Conservation (phyloP, 30 jellyfish, hydroid and myxozoan species). For the Pelagia noctiluca region DNA sequence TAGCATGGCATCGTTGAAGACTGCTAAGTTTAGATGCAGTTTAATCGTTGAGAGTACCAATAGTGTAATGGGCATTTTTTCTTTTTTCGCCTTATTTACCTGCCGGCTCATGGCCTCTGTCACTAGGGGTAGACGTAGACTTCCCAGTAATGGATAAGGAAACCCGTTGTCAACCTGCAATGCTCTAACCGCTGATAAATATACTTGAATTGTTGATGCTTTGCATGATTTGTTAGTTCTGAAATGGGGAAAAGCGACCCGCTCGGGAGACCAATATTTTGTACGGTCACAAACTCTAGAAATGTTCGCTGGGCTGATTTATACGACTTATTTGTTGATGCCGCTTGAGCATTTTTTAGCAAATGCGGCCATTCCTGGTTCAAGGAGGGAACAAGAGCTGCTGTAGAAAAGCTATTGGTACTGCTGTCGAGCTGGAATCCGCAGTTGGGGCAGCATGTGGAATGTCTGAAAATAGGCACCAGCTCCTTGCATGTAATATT, state of each 20-base stretch:
- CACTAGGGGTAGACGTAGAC: neutral
- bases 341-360: neutral
- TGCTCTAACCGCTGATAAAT: conserved; percentile 21
- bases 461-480: conserved; percentile 8
- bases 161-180: conserved; percentile 3
- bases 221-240: conserved; percentile 22
- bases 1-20: neutral
- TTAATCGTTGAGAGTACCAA: neutral
- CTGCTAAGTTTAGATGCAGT: neutral
- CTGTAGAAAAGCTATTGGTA: neutral
- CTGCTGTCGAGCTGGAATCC: neutral
- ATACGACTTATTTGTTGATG: neutral
- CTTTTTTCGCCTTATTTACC: neutral
- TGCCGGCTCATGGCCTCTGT: conserved; percentile 4
- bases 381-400: conserved; percentile 29
- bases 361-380: conserved; percentile 18
- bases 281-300: neutral
- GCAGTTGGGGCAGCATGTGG: conserved; percentile 15
- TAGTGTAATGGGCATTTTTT: too few species aligned
- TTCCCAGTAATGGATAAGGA: neutral
- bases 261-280: neutral
- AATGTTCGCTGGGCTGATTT: conserved; percentile 15
- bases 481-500: neutral
- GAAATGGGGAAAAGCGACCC: conserved; percentile 24
- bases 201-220: conserved; percentile 1